phyloP scores from a whole-genome alignment of 92 coral and sea anemone species.

The Zoanthus sociatus region DNA sequence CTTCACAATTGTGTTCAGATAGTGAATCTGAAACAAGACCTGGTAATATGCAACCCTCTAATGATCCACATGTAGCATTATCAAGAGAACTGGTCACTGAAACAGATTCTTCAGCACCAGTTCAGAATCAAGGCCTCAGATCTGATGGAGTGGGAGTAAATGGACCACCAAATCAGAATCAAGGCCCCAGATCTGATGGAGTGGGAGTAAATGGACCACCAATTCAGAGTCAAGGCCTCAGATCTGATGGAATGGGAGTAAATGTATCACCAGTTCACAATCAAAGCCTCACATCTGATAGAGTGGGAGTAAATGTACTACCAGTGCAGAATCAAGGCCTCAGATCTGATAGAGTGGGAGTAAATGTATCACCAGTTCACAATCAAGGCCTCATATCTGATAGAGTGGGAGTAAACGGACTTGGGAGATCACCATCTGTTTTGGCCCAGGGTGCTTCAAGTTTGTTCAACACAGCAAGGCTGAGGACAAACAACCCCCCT shows the following conservation, averaged over 20 bases:
- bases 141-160: constrained; percentile 4
- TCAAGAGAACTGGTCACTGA: constrained; percentile 25
- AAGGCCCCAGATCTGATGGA: constrained; percentile 28
- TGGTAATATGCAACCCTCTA: not conserved
- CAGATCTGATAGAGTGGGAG: constrained; percentile 1
- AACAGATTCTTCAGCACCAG: not conserved
- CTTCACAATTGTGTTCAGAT: not conserved
- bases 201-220: not conserved
- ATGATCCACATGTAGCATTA: not conserved
- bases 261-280: not conserved
- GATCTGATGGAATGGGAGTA: not conserved
- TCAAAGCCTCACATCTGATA: constrained; percentile 25
- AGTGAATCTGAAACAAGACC: not conserved
- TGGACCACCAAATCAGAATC: constrained; percentile 2
- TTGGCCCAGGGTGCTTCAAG: constrained; percentile 19
- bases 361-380: not conserved
- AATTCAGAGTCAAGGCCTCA: constrained; percentile 12
- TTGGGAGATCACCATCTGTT: constrained; percentile 15
- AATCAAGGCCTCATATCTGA: constrained; percentile 31
- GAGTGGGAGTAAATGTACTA: not conserved
- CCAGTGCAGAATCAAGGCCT: constrained; percentile 31
- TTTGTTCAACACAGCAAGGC: not conserved
- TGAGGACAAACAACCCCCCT: not conserved
- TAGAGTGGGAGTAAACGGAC: constrained; percentile 1
- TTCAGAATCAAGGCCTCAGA: constrained; percentile 28